phyloP scores from a whole-genome alignment of 2,113 vertebrate species.

The Microtus montanus region DNA sequence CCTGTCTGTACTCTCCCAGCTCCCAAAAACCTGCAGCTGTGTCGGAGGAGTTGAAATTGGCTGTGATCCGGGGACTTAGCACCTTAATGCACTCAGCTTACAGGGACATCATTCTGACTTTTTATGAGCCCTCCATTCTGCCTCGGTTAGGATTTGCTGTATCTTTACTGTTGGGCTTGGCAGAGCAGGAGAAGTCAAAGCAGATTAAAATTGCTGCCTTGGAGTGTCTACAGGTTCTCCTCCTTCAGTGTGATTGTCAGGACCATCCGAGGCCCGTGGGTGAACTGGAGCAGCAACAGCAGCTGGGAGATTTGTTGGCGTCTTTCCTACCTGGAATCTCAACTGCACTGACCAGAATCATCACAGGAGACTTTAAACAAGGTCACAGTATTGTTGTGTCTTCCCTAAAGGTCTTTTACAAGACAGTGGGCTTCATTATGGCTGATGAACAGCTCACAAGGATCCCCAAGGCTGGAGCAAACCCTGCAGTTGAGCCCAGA shows the following conservation, averaged over 20 bases:
- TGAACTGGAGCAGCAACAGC: conserved; percentile 70
- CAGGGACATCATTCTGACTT: conserved; percentile 86
- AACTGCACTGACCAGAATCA: conserved; percentile 86
- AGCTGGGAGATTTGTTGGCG: conserved; percentile 89
- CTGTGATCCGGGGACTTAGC: conserved; percentile 87
- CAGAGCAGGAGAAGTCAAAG: conserved; percentile 90
- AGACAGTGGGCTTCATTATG: conserved; percentile 88
- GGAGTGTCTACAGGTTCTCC: conserved; percentile 89
- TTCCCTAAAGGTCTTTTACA: conserved; percentile 91
- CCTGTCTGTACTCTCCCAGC: conserved; percentile 87
- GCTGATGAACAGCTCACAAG: conserved; percentile 89
- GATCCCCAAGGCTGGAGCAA: conserved; percentile 64
- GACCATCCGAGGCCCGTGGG: conserved; percentile 81
- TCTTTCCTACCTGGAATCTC: conserved; percentile 95
- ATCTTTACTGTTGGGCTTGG: conserved; percentile 90
- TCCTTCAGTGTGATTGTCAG: conserved; percentile 90
- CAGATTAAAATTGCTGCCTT: conserved; percentile 89
- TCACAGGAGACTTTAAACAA: conserved; percentile 92
- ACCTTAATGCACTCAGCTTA: conserved; percentile 91
- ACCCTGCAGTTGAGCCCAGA: conserved; percentile 73
- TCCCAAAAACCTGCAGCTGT: conserved; percentile 82
- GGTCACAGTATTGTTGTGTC: conserved; percentile 87
- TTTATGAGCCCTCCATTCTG: conserved; percentile 90
- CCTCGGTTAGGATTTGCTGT: conserved; percentile 92
- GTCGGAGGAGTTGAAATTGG: conserved; percentile 92